A percentile compares a stretch with the other conserved stretches of the same genome.
These are phyloP conservation scores for Pherbina coryleti DNA, from an alignment of 2,888 invertebrate genomes.

Conservation along the genomic window DNA sequence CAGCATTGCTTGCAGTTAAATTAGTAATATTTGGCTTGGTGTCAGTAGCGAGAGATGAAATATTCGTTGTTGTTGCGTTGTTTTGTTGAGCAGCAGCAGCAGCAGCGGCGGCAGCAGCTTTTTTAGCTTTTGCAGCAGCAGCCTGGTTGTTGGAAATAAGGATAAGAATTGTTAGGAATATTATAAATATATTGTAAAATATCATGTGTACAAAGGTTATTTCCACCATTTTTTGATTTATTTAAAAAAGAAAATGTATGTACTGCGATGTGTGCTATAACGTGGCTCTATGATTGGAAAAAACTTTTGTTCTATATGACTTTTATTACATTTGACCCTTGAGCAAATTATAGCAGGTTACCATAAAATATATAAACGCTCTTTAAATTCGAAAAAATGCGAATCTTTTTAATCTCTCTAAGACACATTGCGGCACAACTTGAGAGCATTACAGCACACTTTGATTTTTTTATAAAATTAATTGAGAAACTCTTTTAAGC, in stretches of 20 bases:
- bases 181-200: background rate
- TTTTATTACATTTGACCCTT: too few species aligned
- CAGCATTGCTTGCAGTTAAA: conserved; percentile 7
- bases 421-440: too few species aligned
- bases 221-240: background rate
- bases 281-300: background rate
- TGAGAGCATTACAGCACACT: too few species aligned
- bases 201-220: background rate
- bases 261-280: background rate
- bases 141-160: conserved; percentile 53
- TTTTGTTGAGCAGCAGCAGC: conserved; percentile 60
- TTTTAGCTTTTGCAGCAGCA: conserved; percentile 67
- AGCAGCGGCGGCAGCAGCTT: conserved; percentile 60
- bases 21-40: conserved; percentile 52
- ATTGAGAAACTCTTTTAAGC: too few species aligned
- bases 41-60: conserved; percentile 45
- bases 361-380: too few species aligned
- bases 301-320: too few species aligned
- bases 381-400: too few species aligned
- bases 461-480: too few species aligned
- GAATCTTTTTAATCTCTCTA: too few species aligned
- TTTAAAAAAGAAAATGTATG: background rate
- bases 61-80: conserved; percentile 48
- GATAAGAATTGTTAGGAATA: conserved; percentile 11
- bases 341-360: too few species aligned